phyloP scores from a whole-genome alignment of 2,797 vertebrate genomes.

The Paguma larvata region DNA sequence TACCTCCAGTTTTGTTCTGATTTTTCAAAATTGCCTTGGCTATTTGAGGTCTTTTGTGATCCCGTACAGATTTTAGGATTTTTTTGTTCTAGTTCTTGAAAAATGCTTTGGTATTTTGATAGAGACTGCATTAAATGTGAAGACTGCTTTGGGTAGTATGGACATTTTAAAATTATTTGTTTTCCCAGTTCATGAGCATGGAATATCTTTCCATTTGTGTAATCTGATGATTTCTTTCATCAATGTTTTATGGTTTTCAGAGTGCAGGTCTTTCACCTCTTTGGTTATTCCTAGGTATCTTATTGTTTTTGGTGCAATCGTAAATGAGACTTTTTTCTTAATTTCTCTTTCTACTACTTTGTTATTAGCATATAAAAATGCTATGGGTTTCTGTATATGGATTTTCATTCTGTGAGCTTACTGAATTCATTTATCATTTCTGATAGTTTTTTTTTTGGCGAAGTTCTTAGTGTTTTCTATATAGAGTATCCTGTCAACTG shows the following conservation, averaged over 20 bases:
- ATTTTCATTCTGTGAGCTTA: neutral
- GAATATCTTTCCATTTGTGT: neutral
- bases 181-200: neutral
- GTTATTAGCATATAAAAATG: neutral
- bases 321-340: neutral
- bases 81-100: too few relatives aligned
- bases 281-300: neutral
- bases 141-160: neutral
- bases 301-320: neutral
- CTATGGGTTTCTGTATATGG: neutral
- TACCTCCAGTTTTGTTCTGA: too few relatives aligned
- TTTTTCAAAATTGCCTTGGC: too few relatives aligned
- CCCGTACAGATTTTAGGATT: too few relatives aligned
- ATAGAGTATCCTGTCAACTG: neutral
- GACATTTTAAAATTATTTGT: neutral
- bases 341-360: neutral
- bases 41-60: too few relatives aligned
- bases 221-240: neutral
- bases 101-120: too few relatives aligned
- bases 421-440: neutral
- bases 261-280: neutral
- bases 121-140: neutral
- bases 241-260: neutral
- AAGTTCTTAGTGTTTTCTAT: neutral
- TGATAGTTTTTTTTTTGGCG: neutral